Conservation (phyloP, 2,113 vertebrate species). For the Ondatra zibethicus region DNA sequence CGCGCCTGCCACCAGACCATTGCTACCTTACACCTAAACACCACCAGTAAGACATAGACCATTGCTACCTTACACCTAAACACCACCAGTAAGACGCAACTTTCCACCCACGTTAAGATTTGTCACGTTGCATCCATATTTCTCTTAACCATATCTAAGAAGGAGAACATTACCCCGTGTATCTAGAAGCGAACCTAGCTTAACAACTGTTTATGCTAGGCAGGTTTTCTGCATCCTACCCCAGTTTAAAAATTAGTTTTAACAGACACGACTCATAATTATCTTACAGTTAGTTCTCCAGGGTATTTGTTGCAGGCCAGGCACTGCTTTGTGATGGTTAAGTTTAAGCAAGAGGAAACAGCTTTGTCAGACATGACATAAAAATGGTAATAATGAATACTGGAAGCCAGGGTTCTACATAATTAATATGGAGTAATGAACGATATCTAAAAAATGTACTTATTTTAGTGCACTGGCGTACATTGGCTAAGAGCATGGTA, state of each 20-base stretch:
- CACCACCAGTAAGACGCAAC: neutral
- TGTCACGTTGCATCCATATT: slow-evolving; percentile 34
- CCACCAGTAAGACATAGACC: neutral
- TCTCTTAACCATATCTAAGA: neutral
- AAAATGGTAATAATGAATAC: neutral
- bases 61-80: neutral
- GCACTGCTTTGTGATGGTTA: neutral
- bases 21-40: neutral
- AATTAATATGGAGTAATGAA: neutral
- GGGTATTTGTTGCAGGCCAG: neutral
- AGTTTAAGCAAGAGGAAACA: slow-evolving; percentile 47
- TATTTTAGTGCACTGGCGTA: neutral
- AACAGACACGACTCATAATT: neutral
- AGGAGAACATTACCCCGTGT: neutral
- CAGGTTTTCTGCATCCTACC: slow-evolving; percentile 23
- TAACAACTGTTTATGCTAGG: neutral
- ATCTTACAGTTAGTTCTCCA: neutral
- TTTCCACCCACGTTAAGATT: neutral
- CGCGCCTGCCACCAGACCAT: neutral
- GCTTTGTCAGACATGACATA: neutral
- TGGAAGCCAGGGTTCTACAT: slow-evolving; percentile 16
- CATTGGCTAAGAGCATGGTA: neutral
- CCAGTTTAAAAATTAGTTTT: slow-evolving; percentile 23
- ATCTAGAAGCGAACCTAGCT: neutral
- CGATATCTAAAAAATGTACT: slow-evolving; percentile 20